Evolutionary conservation across 2,888 invertebrate species (phyloP), one percentile per base, ranked within the genome.

Genomic region (Pseudococcus viburni): DNA sequence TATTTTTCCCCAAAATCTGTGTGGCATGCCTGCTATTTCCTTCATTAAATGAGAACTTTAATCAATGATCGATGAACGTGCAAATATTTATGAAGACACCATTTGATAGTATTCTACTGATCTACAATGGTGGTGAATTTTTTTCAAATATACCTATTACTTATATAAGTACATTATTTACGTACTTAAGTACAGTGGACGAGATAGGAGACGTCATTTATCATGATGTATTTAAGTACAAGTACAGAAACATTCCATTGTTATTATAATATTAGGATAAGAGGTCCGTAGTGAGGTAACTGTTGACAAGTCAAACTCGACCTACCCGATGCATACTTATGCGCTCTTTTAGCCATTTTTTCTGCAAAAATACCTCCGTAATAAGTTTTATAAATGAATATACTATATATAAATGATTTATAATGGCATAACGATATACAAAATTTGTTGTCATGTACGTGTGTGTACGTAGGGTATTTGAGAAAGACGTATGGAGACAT

Each of bases 241-340:
- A 17, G n/a, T 17, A n/a, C 4, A 5, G n/a, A 59, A 59, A 59
- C n/a, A 59, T 59, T 59, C 55, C 55, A 59, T 59, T 59, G 55
- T 59, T 59, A 59, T 59, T 59, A 59, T 59, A 59, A 59, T 59
- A 59, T 59, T 59, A n/a, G n/a, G 17, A n/a, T n/a, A 59, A n/a
- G n/a, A n/a, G 51, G 51, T 51, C 55, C 55, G 8, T 59, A 59
- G 55, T 59, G 17, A n/a, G n/a, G 55, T 59, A 59, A 59, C 55
- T 59, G 55, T 59, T n/a, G n/a, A 59, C 55, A n/a, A 59, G 17
- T 4, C 8, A n/a, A n/a, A 3, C n/a, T 59, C 3, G 7, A 15
- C 9, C 15, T 51, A 51, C 51, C 12, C 51, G 15, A 51, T 51
- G 51, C 51, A 51, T 51, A 46, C n/a, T n/a, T n/a, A 46, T 15